These are phyloP conservation scores for Pogoniulus pusillus DNA, from an alignment of 2,797 vertebrate species.

Conservation along the genomic window DNA sequence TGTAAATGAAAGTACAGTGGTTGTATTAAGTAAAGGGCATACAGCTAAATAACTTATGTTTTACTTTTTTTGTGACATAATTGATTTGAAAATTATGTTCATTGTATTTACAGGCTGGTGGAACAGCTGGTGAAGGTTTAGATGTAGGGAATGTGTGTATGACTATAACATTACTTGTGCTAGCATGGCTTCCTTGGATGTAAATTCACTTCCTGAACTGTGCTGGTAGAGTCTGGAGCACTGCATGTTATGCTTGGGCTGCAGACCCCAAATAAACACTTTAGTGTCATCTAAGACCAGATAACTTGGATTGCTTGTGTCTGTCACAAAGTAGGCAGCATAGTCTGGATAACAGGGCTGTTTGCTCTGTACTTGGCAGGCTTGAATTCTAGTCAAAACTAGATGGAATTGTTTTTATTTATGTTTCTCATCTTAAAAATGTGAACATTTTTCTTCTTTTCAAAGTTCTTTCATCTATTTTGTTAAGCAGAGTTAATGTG, in stretches of 20 bases:
- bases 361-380: not conserved
- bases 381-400: not conserved
- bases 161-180: slow-evolving; percentile 3
- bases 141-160: not conserved
- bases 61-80: slow-evolving; percentile 33
- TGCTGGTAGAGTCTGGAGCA: not conserved
- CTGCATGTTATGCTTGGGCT: not conserved
- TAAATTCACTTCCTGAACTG: not conserved
- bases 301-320: not conserved
- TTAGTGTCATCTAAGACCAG: not conserved
- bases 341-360: not conserved
- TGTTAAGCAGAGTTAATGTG: not conserved
- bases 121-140: slow-evolving; percentile 50
- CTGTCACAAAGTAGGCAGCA: not conserved
- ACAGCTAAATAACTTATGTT: slow-evolving; percentile 33
- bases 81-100: slow-evolving; percentile 43
- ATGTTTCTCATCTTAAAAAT: not conserved
- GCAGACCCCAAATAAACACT: not conserved
- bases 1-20: not conserved
- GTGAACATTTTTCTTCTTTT: not conserved
- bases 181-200: not conserved
- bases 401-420: not conserved
- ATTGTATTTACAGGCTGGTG: slow-evolving; percentile 14
- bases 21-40: not conserved
- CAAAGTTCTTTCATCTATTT: not conserved